Evolutionary conservation across 2,888 invertebrate species (phyloP).

Genomic region (Hermaeophaga mercurialis): DNA sequence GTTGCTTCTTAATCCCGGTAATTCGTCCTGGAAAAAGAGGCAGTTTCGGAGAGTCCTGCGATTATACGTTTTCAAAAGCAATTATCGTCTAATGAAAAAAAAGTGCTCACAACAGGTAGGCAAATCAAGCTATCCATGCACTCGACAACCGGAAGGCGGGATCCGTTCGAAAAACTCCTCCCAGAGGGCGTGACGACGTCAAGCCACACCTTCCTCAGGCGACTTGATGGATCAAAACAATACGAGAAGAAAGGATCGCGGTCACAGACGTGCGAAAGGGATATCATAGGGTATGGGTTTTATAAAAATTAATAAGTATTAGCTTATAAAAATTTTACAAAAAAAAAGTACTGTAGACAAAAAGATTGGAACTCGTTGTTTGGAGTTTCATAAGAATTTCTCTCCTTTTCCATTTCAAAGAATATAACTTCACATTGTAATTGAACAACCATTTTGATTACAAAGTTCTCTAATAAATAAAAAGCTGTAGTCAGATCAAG

Average conservation of each 20-base stretch:
- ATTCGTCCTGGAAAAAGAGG: slow-evolving; percentile 20
- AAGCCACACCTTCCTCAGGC: slow-evolving; percentile 25
- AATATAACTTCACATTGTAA: no score
- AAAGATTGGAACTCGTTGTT: no score
- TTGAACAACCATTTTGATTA: no score
- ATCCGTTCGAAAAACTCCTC: slow-evolving; percentile 18
- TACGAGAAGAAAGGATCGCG: slow-evolving; percentile 43
- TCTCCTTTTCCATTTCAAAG: no score
- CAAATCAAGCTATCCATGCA: slow-evolving; percentile 38
- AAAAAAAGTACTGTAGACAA: no score
- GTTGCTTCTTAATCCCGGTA: not conserved
- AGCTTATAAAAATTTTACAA: not conserved
- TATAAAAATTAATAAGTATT: not conserved
- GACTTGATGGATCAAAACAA: slow-evolving; percentile 31
- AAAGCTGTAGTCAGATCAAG: no score
- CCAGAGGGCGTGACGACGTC: slow-evolving; percentile 29
- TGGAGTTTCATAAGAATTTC: no score
- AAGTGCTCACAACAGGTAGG: slow-evolving; percentile 45
- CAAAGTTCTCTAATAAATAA: no score
- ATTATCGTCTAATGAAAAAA: slow-evolving; percentile 46
- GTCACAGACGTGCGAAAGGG: not conserved
- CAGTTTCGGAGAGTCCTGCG: slow-evolving; percentile 20
- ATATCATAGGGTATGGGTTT: not conserved
- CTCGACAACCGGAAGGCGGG: slow-evolving; percentile 33
- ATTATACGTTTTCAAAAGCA: slow-evolving; percentile 24